Percentiles rank a stretch among this genome's conserved stretches.
Conservation (phyloP, 2,113 vertebrate genomes). For the Odocoileus hemionus region DNA sequence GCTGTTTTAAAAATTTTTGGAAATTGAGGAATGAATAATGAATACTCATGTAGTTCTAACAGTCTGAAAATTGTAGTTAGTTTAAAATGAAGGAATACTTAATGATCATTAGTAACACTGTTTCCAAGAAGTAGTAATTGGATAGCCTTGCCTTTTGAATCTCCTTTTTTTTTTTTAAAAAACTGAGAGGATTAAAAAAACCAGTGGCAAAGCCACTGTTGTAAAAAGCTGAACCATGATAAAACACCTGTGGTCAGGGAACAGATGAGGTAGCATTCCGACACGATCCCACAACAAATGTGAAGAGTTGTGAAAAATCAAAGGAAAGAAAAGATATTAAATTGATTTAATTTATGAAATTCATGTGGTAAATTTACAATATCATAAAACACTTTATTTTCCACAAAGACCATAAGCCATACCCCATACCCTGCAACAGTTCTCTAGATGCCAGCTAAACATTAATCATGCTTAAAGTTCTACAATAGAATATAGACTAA, state of each 20-base stretch:
- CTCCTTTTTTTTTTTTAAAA: not conserved
- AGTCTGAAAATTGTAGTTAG: slow-evolving; percentile 1
- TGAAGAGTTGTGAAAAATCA: slow-evolving; percentile 11
- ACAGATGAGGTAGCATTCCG: not conserved
- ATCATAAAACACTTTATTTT: slow-evolving; percentile 12
- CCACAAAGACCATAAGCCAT: not conserved
- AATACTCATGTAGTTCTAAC: not conserved
- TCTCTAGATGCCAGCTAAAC: not conserved
- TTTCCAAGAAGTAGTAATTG: not conserved
- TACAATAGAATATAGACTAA: not conserved
- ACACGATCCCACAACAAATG: not conserved
- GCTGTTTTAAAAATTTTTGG: not conserved
- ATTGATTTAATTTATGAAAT: not conserved
- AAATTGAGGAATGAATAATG: not conserved
- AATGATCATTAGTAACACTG: not conserved
- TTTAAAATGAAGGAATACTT: slow-evolving; percentile 23
- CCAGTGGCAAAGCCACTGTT: not conserved
- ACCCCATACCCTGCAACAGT: not conserved
- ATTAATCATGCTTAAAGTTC: not conserved
- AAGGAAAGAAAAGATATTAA: not conserved
- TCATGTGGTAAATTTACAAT: not conserved
- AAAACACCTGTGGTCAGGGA: not conserved
- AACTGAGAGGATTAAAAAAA: not conserved
- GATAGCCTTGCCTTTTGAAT: not conserved
- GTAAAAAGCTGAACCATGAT: not conserved